These are phyloP conservation scores for Campopleginae sp. DNA, from an alignment of 2,888 invertebrate species.

Conservation along the genomic window DNA sequence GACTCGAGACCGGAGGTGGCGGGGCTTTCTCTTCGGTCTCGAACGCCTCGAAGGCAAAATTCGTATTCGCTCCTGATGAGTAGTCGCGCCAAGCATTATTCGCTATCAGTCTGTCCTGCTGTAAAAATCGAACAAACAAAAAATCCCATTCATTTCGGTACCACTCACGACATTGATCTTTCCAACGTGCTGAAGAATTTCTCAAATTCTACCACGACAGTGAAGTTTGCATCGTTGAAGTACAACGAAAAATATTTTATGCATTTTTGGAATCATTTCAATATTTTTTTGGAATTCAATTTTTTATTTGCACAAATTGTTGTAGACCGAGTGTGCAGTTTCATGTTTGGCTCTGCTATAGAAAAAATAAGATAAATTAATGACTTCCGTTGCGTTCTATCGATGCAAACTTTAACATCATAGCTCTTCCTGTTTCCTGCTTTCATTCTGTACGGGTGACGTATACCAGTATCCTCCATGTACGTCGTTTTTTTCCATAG, in stretches of 20 bases:
- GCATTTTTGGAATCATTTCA: too few relatives aligned
- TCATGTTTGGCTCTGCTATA: too few relatives aligned
- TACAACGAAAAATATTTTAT: too few relatives aligned
- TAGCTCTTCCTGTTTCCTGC: background rate
- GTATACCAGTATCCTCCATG: background rate
- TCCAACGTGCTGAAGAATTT: too few relatives aligned
- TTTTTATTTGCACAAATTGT: too few relatives aligned
- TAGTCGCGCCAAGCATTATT: conserved; percentile 96
- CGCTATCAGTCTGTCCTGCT: conserved; percentile 92
- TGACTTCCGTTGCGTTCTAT: too few relatives aligned
- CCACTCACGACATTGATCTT: background rate
- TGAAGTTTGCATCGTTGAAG: too few relatives aligned
- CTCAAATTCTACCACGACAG: too few relatives aligned
- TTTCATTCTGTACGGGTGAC: background rate
- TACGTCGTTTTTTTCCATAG: background rate
- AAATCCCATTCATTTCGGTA: conserved; percentile 5
- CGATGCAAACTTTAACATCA: too few relatives aligned
- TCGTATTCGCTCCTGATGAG: conserved; percentile 90
- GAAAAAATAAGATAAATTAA: too few relatives aligned
- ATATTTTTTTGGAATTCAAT: too few relatives aligned
- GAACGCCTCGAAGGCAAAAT: conserved; percentile 95
- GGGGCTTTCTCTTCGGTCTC: conserved; percentile 91
- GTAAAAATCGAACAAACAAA: conserved; percentile 51
- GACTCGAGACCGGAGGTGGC: conserved; percentile 81
- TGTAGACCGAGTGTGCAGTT: too few relatives aligned